Conservation (phyloP, 2,888 invertebrate genomes). For the Gnatocerus cornutus region DNA sequence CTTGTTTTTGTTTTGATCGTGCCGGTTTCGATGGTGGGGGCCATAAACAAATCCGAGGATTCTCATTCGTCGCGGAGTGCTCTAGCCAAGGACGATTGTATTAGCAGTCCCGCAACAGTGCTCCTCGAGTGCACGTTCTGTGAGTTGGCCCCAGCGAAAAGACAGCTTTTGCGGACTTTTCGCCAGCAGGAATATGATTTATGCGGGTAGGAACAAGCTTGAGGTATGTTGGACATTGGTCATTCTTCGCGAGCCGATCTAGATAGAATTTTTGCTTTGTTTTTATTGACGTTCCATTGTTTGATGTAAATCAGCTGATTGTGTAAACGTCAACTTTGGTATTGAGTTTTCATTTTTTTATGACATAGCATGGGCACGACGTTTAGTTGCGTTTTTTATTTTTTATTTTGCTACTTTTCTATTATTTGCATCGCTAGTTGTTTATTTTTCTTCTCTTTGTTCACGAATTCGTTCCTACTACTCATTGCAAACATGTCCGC, state of each 20-base stretch:
- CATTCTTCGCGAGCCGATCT: not conserved
- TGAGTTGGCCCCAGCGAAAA: conserved; percentile 48
- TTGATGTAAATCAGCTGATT: conserved; percentile 77
- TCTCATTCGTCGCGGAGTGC: conserved; percentile 58
- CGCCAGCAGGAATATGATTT: conserved; percentile 73
- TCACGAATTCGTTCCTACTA: conserved; percentile 57
- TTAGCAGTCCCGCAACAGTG: conserved; percentile 60
- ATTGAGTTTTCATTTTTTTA: conserved; percentile 36
- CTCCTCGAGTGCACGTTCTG: conserved; percentile 50
- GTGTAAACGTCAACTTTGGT: conserved; percentile 66
- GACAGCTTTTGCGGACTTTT: conserved; percentile 33
- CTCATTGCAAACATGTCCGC: conserved; percentile 65
- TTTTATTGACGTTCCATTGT: conserved; percentile 61
- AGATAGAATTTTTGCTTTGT: conserved; percentile 39
- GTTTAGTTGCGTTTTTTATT: conserved; percentile 2
- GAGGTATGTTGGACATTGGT: conserved; percentile 72
- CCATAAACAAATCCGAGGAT: conserved; percentile 66
- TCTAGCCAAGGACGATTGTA: conserved; percentile 62
- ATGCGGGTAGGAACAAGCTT: conserved; percentile 79
- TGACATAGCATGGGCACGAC: conserved; percentile 29
- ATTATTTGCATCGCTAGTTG: conserved; percentile 4
- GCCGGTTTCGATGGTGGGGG: conserved; percentile 59
- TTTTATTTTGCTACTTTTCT: conserved; percentile 18
- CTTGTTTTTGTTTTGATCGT: conserved; percentile 66
- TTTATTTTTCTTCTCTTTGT: conserved; percentile 55